Conservation (phyloP, 2,797 vertebrate species). For the Etheostoma nigrum region DNA sequence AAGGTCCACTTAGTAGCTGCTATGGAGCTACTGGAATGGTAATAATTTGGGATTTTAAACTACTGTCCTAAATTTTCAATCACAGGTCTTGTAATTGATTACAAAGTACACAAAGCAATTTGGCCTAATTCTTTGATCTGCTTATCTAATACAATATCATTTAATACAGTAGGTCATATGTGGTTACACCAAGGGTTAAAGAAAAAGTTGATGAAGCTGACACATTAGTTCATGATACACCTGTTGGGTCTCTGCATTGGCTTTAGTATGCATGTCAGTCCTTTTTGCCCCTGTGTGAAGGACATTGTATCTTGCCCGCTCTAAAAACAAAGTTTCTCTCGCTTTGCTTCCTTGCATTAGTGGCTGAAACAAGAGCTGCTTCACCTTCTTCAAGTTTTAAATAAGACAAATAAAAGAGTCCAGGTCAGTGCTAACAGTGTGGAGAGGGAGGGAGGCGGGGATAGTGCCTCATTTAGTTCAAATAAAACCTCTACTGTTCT, state of each 20-base stretch:
- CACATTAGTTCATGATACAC: neutral
- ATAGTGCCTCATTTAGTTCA: conserved; percentile 55
- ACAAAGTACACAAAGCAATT: neutral
- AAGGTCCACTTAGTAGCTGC: too few relatives aligned
- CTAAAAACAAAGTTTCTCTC: conserved; percentile 26
- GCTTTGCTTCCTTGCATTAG: neutral
- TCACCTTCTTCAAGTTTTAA: conserved; percentile 46
- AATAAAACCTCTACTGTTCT: conserved; percentile 70
- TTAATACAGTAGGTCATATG: neutral
- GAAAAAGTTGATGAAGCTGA: neutral
- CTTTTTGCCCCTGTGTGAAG: neutral
- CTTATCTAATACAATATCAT: neutral
- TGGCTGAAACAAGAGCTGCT: conserved; percentile 34
- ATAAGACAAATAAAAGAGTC: conserved; percentile 33
- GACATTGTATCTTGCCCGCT: neutral
- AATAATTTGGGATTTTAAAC: neutral
- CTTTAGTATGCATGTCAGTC: neutral
- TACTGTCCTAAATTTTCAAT: neutral
- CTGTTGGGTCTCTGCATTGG: too few relatives aligned
- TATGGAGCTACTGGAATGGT: neutral
- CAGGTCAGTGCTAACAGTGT: conserved; percentile 25
- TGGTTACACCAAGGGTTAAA: neutral
- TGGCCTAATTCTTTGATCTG: neutral
- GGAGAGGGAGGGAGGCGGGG: neutral
- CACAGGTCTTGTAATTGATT: neutral